Conservation (phyloP, 2,888 invertebrate genomes). For the Andrena camellia region DNA sequence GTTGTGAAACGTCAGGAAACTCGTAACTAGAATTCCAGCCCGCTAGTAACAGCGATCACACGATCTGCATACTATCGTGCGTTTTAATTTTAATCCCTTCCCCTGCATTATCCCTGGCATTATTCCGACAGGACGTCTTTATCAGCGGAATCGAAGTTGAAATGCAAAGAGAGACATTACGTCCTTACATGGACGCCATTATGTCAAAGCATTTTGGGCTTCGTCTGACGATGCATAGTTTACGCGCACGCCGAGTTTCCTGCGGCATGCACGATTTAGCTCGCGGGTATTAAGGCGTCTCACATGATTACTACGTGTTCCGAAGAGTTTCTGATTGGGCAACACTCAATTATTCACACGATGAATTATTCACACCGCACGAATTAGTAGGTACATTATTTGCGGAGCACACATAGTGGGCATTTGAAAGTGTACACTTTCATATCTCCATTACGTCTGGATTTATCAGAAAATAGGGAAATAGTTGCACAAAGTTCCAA, state of each 20-base stretch:
- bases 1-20: constrained; percentile 49
- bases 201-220: constrained; percentile 39
- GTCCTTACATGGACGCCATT: constrained; percentile 47
- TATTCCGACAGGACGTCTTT: constrained; percentile 47
- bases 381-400: too few relatives aligned
- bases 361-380: background rate
- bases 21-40: constrained; percentile 55
- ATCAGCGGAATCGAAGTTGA: constrained; percentile 46
- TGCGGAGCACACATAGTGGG: too few relatives aligned
- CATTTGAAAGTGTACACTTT: too few relatives aligned
- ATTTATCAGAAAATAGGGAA: too few relatives aligned
- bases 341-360: background rate
- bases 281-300: constrained; percentile 37
- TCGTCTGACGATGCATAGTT: constrained; percentile 40
- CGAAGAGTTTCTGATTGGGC: background rate
- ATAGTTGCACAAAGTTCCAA: too few relatives aligned
- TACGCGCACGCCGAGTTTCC: constrained; percentile 29
- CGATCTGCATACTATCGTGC: constrained; percentile 36
- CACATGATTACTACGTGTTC: constrained; percentile 29
- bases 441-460: too few relatives aligned
- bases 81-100: constrained; percentile 67
- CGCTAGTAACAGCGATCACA: constrained; percentile 33
- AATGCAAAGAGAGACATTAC: constrained; percentile 52
- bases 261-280: constrained; percentile 52
- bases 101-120: constrained; percentile 52